Conservation (phyloP, 2,113 vertebrate genomes). For the Corythornis madagascariensis region DNA sequence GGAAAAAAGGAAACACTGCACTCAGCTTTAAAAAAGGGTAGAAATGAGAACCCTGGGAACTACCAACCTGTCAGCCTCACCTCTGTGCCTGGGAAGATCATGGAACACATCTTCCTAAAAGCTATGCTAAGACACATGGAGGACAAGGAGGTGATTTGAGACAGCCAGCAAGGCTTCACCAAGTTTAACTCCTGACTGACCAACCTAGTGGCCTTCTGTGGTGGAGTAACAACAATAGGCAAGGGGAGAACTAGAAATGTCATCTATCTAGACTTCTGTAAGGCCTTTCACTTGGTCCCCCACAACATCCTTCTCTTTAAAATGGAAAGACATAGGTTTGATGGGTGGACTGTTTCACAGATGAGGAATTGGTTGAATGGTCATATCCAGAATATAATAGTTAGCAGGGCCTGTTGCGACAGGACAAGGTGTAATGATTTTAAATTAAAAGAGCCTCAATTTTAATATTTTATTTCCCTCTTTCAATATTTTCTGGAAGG, state of each 20-base stretch:
- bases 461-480: background rate
- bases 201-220: background rate
- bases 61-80: background rate
- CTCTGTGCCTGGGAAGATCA: background rate
- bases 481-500: background rate
- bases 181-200: background rate
- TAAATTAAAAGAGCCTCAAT: background rate
- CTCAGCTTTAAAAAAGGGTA: background rate
- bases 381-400: background rate
- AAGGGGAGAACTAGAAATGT: background rate
- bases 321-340: background rate
- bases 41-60: background rate
- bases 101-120: background rate
- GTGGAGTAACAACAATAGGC: background rate
- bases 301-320: background rate
- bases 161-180: background rate
- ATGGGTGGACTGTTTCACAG: background rate
- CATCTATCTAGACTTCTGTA: background rate
- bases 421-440: background rate
- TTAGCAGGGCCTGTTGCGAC: background rate
- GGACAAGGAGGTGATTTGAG: background rate
- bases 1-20: background rate
- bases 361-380: background rate
- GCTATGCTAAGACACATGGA: background rate
- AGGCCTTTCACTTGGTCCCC: rapidly evolving